These are phyloP conservation scores for Etheostoma nigrum DNA, from an alignment of 2,797 vertebrate species.

Conservation along the genomic window DNA sequence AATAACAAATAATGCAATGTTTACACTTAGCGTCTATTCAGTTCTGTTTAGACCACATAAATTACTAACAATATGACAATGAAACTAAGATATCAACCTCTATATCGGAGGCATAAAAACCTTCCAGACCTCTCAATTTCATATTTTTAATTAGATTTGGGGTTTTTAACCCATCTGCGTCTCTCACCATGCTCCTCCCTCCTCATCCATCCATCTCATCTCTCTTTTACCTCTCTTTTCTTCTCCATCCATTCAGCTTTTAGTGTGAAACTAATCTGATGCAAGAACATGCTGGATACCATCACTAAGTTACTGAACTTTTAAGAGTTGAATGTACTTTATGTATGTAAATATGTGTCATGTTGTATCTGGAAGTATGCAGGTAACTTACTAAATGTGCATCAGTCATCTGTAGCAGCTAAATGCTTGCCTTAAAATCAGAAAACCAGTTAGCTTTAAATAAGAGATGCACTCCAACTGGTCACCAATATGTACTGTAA, in stretches of 20 bases:
- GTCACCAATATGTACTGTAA: constrained; percentile 21
- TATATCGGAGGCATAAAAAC: background rate
- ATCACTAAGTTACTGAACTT: background rate
- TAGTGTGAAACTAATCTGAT: background rate
- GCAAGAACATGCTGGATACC: background rate
- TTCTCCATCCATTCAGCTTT: background rate
- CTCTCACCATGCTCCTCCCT: background rate
- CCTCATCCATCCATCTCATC: background rate
- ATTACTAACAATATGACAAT: background rate
- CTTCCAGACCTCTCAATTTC: background rate
- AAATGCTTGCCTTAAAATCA: constrained; percentile 4
- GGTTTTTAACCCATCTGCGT: background rate
- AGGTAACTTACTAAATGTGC: background rate
- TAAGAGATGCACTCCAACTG: constrained; percentile 27
- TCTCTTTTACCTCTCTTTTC: background rate
- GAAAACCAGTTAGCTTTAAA: constrained; percentile 10
- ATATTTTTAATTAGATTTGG: background rate
- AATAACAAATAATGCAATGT: background rate
- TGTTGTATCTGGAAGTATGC: background rate
- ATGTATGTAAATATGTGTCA: constrained; percentile 1
- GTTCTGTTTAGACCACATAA: background rate
- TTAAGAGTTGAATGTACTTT: constrained; percentile 20
- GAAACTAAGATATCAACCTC: background rate
- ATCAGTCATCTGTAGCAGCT: constrained; percentile 9
- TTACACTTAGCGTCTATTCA: no score